Base-by-base conservation (phyloP, 2,113 vertebrate genomes). In the Empidonax alnorum region DNA sequence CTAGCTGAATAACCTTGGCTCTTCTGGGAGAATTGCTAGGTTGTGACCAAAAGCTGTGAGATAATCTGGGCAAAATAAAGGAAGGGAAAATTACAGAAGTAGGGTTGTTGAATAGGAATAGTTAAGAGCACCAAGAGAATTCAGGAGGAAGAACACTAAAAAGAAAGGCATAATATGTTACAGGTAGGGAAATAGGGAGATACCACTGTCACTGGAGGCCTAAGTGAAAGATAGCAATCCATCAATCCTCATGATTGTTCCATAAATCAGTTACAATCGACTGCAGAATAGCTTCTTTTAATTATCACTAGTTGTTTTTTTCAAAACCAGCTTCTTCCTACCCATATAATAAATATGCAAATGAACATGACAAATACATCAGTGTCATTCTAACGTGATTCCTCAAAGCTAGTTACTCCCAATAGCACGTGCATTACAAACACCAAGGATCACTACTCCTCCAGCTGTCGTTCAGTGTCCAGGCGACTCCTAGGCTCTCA, bases 321-420 rank as follows among this genome's bases (percentile, higher is more conserved):
- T 91, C 35, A 67, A 91, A 96, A 61, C 27, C 41, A 95, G 31
- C 41, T 79, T 78, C 74, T 78, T 85, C 37, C 78, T 82, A 69
- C 84, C 62, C 78, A 65, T 67, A 76, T 85, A 90, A 82, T 46
- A 91, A 87, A 85, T n/a, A 68, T 23, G 46, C 67, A 96, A 91
- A 73, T n/a, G 74, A 95, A 61, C 31, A 21, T 69, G 90, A 93
- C 66, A 82, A 93, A 91, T 41, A 44, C 41, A 75, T 61, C 74
- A 75, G 8, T 28, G 66, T 79, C 46, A 44, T 83, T 53, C 52
- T 65, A 52, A 84, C 35, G 84, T 28, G 81, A 75, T 47, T 82
- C 66, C 78, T 65, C 81, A 87, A 93, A 93, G 47, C 73, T 23
- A 30, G 10, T 37, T 84, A 49, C 30, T 87, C 27, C 30, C 49